A percentile compares a stretch with the other conserved stretches of the same genome.
Conservation (phyloP, 2,113 vertebrate species). For the Eurypyga helias region DNA sequence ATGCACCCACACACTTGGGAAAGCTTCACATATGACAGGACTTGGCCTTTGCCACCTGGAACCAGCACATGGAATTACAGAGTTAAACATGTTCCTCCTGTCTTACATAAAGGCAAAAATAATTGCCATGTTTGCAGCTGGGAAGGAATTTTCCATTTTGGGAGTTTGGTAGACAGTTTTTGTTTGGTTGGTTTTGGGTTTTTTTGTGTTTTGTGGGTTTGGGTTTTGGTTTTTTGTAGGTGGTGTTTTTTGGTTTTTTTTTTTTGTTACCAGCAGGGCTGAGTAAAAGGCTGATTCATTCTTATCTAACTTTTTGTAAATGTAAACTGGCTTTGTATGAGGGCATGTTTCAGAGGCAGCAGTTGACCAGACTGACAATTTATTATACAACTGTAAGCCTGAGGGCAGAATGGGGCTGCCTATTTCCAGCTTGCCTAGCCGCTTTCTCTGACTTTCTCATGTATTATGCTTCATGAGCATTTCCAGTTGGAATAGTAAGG, state of each 20-base stretch:
- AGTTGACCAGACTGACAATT: not conserved
- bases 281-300: not conserved
- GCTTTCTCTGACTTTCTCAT: not conserved
- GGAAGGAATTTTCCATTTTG: slow-evolving; percentile 1
- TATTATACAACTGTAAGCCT: not conserved
- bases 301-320: not conserved
- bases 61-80: not conserved
- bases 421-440: not conserved
- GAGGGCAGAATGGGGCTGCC: not conserved
- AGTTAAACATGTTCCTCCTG: not conserved
- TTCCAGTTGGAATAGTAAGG: not conserved
- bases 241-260: too few relatives aligned
- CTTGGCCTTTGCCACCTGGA: not conserved
- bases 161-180: not conserved
- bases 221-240: too few relatives aligned
- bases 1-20: not conserved
- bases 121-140: not conserved
- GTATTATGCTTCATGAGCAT: not conserved
- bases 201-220: too few relatives aligned
- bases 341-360: not conserved
- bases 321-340: not conserved
- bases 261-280: not conserved
- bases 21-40: not conserved
- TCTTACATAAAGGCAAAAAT: not conserved
- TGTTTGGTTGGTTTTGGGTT: too few relatives aligned